Conservation (phyloP, 2,888 invertebrate species). For the Polylopha cassiicola region DNA sequence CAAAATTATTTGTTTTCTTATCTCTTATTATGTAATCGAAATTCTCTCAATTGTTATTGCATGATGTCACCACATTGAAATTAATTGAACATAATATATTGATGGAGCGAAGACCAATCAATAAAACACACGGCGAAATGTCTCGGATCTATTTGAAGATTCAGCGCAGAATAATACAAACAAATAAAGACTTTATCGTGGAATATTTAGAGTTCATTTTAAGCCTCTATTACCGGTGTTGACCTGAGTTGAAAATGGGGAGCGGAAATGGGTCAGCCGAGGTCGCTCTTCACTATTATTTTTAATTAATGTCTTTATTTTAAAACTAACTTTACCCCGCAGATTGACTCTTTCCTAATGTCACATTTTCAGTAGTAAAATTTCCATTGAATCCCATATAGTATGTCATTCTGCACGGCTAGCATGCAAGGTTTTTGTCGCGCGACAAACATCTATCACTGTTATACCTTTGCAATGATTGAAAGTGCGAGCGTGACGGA, state of each 20-base stretch:
- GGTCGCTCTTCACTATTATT: slow-evolving; percentile 55
- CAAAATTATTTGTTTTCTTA: too few species aligned
- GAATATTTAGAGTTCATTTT: slow-evolving; percentile 29
- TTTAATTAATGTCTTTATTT: slow-evolving; percentile 36
- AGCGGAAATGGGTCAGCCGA: slow-evolving; percentile 61
- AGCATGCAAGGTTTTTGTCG: too few species aligned
- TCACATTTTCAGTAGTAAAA: background rate
- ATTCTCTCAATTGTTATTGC: too few species aligned
- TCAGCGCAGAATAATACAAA: slow-evolving; percentile 14
- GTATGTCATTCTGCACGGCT: too few species aligned
- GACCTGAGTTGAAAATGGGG: slow-evolving; percentile 47
- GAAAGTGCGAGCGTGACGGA: too few species aligned
- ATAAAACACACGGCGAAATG: slow-evolving; percentile 45
- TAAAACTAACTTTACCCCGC: slow-evolving; percentile 6
- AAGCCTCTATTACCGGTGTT: slow-evolving; percentile 29
- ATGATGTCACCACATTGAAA: too few species aligned
- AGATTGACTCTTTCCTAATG: too few species aligned
- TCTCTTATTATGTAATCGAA: too few species aligned
- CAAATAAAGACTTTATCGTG: slow-evolving; percentile 20
- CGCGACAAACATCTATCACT: too few species aligned
- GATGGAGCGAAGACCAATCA: slow-evolving; percentile 42
- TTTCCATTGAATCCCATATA: background rate
- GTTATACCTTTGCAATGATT: too few species aligned
- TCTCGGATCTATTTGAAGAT: slow-evolving; percentile 58
- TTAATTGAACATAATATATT: too few species aligned